Evolutionary conservation across 2,888 invertebrate species (phyloP).

Genomic region (Hirtodrosophila cameraria): DNA sequence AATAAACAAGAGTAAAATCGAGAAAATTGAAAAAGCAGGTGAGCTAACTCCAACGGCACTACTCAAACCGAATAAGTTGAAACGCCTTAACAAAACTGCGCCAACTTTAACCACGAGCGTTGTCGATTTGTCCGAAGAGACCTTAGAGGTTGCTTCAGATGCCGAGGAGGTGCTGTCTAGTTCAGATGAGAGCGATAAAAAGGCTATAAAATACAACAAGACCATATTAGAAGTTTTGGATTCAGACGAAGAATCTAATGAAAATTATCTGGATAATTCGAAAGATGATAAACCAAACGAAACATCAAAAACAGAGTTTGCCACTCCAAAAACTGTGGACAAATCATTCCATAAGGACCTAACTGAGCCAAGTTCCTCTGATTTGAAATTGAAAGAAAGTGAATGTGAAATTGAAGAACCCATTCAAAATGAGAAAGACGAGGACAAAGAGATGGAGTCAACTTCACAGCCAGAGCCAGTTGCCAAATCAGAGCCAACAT

Average conservation of each 20-base stretch:
- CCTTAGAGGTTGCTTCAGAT: background rate
- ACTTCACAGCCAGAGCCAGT: no score
- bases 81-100: conserved; percentile 53
- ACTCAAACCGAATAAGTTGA: conserved; percentile 35
- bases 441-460: no score
- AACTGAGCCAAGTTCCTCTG: no score
- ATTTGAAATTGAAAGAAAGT: no score
- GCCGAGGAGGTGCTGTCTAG: background rate
- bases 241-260: conserved; percentile 13
- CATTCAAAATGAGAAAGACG: no score
- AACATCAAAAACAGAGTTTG: no score
- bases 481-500: no score
- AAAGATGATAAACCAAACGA: no score
- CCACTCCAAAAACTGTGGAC: no score
- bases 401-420: no score
- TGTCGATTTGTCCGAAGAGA: conserved; percentile 1
- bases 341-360: no score
- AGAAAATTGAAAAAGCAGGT: background rate
- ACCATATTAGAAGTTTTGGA: conserved; percentile 30
- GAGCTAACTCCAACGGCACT: background rate
- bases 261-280: background rate
- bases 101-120: conserved; percentile 5
- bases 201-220: background rate
- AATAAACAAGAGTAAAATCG: background rate
- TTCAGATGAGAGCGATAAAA: conserved; percentile 12